A percentile compares a stretch with the other conserved stretches of the same genome.
Evolutionary conservation across 2,797 vertebrate genomes (phyloP).

Genomic region (Neostethus bicornis): DNA sequence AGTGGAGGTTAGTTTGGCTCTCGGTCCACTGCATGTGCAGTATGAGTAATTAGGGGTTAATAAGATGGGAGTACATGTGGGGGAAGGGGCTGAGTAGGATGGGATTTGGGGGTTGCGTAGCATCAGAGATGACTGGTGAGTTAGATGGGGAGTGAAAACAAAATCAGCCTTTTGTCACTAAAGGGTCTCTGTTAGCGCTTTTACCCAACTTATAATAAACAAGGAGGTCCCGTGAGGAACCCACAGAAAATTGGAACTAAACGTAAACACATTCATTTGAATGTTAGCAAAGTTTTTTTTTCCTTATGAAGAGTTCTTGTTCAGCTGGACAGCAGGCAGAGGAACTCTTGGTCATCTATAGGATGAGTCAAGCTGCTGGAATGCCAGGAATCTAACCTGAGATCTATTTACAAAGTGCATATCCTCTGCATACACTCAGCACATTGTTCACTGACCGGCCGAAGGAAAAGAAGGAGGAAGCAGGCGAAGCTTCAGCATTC

Average conservation of each 20-base stretch:
- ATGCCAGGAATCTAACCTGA: slow-evolving; percentile 82
- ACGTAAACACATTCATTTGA: slow-evolving; percentile 13
- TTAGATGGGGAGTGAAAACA: slow-evolving; percentile 39
- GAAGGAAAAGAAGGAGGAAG: slow-evolving; percentile 13
- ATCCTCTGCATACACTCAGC: slow-evolving; percentile 64
- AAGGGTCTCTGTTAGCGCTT: slow-evolving; percentile 49
- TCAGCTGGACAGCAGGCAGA: slow-evolving; percentile 56
- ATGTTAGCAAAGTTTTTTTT: slow-evolving; percentile 6
- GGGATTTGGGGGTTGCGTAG: slow-evolving; percentile 74
- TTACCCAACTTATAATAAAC: slow-evolving; percentile 63
- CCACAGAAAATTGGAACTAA: slow-evolving; percentile 34
- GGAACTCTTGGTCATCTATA: slow-evolving; percentile 61
- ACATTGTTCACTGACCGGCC: slow-evolving; percentile 48
- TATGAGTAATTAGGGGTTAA: slow-evolving; percentile 78
- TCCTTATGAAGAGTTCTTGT: slow-evolving; percentile 31
- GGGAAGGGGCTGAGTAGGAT: slow-evolving; percentile 67
- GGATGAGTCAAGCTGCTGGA: slow-evolving; percentile 74
- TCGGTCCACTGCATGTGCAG: slow-evolving; percentile 64
- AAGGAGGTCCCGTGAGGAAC: slow-evolving; percentile 60
- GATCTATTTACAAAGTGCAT: slow-evolving; percentile 82
- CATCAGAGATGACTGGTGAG: slow-evolving; percentile 49
- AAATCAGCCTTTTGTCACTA: slow-evolving; percentile 49
- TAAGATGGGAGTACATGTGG: slow-evolving; percentile 75
- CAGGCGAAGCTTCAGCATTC: slow-evolving; percentile 15
- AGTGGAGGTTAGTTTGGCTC: slow-evolving; percentile 25